These are phyloP conservation scores for Agrochola circellaris DNA, from an alignment of 2,888 invertebrate species.

Conservation along the genomic window DNA sequence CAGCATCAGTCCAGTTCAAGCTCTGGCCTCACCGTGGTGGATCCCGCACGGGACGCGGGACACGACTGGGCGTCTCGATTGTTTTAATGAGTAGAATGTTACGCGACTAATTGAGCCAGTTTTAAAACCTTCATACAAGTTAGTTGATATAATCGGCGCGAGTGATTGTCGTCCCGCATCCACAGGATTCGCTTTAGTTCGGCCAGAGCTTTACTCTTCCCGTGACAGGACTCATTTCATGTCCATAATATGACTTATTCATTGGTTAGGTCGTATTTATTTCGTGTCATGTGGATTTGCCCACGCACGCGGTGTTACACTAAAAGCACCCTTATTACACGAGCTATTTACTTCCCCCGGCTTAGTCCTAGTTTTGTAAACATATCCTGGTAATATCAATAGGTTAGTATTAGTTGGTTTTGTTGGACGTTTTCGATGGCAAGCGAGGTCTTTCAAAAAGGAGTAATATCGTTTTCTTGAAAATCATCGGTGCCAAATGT, in stretches of 20 bases:
- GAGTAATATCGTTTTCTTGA: not conserved
- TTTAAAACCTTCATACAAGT: not conserved
- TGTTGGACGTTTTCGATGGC: constrained; percentile 13
- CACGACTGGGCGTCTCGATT: not conserved
- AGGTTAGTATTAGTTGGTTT: constrained; percentile 53
- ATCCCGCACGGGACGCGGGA: not conserved
- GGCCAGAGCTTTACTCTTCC: not conserved
- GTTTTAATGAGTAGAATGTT: not conserved
- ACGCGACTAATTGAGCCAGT: not conserved
- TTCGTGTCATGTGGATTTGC: not conserved
- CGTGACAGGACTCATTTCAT: not conserved
- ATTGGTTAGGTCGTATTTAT: too few relatives aligned
- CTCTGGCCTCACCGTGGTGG: not conserved
- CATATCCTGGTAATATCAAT: constrained; percentile 70
- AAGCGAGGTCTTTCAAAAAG: not conserved
- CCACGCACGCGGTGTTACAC: not conserved
- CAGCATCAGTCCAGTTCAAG: not conserved
- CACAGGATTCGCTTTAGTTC: not conserved
- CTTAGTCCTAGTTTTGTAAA: constrained; percentile 52
- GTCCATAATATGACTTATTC: not conserved
- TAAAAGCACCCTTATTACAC: not conserved
- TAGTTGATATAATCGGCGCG: not conserved
- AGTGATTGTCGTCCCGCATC: not conserved
- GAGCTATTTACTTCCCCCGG: constrained; percentile 19
- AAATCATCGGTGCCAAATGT: constrained; percentile 58